A percentile compares a stretch with the other conserved stretches of the same genome.
Evolutionary conservation across 2,888 invertebrate genomes (phyloP).

Genomic region (Macrophya annulata): DNA sequence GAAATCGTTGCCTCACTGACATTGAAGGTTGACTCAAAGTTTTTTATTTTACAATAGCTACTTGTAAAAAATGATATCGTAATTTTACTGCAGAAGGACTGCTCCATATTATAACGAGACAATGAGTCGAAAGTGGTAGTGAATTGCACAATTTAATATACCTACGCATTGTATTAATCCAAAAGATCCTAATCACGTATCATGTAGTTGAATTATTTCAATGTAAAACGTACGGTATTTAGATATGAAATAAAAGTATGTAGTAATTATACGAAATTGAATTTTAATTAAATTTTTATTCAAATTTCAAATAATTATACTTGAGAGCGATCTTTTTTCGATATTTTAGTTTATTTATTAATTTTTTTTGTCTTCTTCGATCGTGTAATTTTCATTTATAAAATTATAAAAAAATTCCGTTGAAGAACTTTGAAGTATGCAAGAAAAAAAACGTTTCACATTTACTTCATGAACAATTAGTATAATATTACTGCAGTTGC

Average conservation of each 20-base stretch:
- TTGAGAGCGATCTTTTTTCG: not conserved
- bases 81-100: slow-evolving; percentile 39
- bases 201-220: not conserved
- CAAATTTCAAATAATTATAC: not conserved
- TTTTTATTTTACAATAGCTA: not conserved
- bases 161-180: not conserved
- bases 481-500: not conserved
- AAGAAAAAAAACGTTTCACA: not conserved
- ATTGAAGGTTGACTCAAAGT: slow-evolving; percentile 39
- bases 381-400: not conserved
- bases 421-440: not conserved
- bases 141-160: slow-evolving; percentile 12
- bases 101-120: slow-evolving; percentile 15
- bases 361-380: not conserved
- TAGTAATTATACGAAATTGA: not conserved
- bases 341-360: not conserved
- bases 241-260: not conserved
- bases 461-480: not conserved
- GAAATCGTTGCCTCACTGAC: slow-evolving; percentile 42
- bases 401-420: not conserved
- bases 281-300: not conserved
- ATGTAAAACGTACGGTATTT: not conserved
- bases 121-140: slow-evolving; percentile 32
- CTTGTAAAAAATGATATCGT: slow-evolving; percentile 13
- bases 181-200: not conserved